A percentile compares a stretch with the other conserved stretches of the same genome.
These are phyloP conservation scores for Thysanoteuthis rhombus DNA, from an alignment of 2,888 invertebrate genomes.

Conservation along the genomic window DNA sequence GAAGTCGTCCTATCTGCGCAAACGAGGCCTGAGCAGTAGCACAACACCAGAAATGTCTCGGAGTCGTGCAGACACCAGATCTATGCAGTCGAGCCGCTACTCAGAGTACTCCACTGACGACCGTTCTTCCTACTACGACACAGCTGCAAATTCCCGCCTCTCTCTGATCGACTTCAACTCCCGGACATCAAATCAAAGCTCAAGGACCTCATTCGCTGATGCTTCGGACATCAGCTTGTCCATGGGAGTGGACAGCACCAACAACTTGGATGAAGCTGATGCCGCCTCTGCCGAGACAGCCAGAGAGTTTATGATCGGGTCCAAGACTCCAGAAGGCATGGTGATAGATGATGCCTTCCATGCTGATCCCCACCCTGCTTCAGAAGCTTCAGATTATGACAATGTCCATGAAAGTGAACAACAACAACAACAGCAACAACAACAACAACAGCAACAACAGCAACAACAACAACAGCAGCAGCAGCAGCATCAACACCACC, in stretches of 20 bases:
- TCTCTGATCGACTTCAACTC: constrained; percentile 56
- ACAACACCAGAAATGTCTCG: constrained; percentile 47
- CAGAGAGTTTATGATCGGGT: background rate
- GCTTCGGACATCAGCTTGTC: constrained; percentile 56
- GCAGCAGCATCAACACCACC: too few relatives aligned
- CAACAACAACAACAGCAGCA: too few relatives aligned
- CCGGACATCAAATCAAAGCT: constrained; percentile 58
- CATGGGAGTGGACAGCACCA: constrained; percentile 33
- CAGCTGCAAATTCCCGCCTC: constrained; percentile 58
- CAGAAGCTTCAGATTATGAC: constrained; percentile 58
- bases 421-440: too few relatives aligned
- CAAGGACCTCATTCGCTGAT: constrained; percentile 62
- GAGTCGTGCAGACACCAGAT: constrained; percentile 46
- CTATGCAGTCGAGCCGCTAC: constrained; percentile 52
- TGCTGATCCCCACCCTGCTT: constrained; percentile 45
- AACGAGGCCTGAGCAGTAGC: constrained; percentile 43
- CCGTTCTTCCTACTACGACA: constrained; percentile 59
- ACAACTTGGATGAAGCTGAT: constrained; percentile 21
- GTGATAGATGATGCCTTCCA: constrained; percentile 36
- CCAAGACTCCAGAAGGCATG: constrained; percentile 27
- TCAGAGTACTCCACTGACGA: constrained; percentile 57
- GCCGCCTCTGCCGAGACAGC: constrained; percentile 31
- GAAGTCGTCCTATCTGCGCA: constrained; percentile 52
- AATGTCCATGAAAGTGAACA: constrained; percentile 47
- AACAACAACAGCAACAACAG: too few relatives aligned